Conservation (phyloP, 23 tunicate species). For the Halocynthia roretzi region DNA sequence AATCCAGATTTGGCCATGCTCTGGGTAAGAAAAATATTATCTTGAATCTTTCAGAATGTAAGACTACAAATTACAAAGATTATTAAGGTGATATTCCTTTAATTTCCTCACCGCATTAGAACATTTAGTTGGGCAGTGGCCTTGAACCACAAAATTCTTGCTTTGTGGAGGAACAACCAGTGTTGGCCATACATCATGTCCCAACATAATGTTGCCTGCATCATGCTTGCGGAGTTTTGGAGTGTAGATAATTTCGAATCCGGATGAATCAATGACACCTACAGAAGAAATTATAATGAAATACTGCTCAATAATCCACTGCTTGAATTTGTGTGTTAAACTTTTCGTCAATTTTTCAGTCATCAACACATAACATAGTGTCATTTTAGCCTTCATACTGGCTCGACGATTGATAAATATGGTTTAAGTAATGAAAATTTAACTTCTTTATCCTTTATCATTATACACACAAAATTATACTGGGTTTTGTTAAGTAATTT, state of each 20-base stretch:
- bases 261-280: slow-evolving; percentile 9
- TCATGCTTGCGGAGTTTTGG: slow-evolving; percentile 3
- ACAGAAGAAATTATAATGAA: neutral
- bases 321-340: too few species aligned
- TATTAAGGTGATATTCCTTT: neutral
- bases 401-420: too few species aligned
- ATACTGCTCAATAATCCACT: too few species aligned
- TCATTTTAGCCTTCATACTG: too few species aligned
- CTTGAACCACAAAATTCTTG: slow-evolving; percentile 17
- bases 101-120: slow-evolving; percentile 2
- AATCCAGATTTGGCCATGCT: neutral
- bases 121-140: slow-evolving; percentile 16
- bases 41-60: neutral
- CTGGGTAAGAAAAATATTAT: neutral
- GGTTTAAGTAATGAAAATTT: too few species aligned
- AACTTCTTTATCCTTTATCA: too few species aligned
- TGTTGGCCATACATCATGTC: slow-evolving; percentile 12
- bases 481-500: too few species aligned
- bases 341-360: too few species aligned
- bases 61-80: neutral
- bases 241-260: neutral
- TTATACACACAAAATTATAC: too few species aligned
- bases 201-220: slow-evolving; percentile 12
- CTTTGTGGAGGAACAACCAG: slow-evolving; percentile 12
- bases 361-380: too few species aligned